Conservation (phyloP, 2,113 vertebrate genomes). For the Scomber japonicus region DNA sequence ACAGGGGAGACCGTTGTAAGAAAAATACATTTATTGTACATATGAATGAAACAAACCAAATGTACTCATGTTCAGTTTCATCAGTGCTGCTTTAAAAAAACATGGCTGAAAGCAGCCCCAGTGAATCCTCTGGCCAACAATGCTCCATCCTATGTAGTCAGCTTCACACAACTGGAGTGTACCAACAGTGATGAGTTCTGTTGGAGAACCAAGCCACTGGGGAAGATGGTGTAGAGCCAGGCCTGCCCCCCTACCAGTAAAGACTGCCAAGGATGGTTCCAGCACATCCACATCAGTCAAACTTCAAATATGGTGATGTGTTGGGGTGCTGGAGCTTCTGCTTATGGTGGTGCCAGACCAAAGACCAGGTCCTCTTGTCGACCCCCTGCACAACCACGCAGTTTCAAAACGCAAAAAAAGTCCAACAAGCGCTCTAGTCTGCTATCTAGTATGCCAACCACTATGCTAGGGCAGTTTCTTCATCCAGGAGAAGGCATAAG, state of each 20-base stretch:
- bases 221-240: background rate
- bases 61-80: too few relatives aligned
- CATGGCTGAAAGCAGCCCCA: constrained; percentile 50
- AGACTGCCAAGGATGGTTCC: background rate
- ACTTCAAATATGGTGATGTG: constrained; percentile 59
- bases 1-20: too few relatives aligned
- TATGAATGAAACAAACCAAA: too few relatives aligned
- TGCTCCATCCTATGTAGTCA: constrained; percentile 86
- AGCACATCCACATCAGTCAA: background rate
- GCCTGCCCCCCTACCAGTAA: background rate
- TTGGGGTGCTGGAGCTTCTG: constrained; percentile 55
- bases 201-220: constrained; percentile 78
- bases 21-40: too few relatives aligned
- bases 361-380: background rate
- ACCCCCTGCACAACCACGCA: constrained; percentile 68
- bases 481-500: too few relatives aligned
- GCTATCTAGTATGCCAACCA: too few relatives aligned
- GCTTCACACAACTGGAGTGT: constrained; percentile 82
- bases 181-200: constrained; percentile 87
- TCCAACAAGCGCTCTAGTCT: too few relatives aligned
- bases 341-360: constrained; percentile 29
- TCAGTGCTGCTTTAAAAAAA: background rate
- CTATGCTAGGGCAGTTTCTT: too few relatives aligned
- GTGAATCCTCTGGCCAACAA: constrained; percentile 73
- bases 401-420: constrained; percentile 56